These are phyloP conservation scores for Xyrichtys novacula DNA, from an alignment of 2,797 vertebrate species.

Conservation along the genomic window DNA sequence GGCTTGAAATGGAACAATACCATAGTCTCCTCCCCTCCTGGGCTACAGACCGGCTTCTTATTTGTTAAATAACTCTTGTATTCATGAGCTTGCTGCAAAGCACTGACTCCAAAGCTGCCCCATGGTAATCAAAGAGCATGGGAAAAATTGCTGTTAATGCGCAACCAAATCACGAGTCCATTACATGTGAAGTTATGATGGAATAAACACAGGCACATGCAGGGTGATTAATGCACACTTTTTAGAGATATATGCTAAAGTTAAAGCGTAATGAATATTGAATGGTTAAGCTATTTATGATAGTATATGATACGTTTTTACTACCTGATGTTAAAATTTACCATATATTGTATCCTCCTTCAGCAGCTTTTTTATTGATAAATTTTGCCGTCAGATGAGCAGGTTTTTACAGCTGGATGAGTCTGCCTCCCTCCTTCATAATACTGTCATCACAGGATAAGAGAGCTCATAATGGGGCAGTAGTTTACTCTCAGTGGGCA, in stretches of 20 bases:
- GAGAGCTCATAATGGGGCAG: constrained; percentile 63
- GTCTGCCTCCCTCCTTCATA: constrained; percentile 61
- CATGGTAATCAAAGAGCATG: constrained; percentile 61
- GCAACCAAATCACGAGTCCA: constrained; percentile 7
- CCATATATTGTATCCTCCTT: constrained; percentile 10
- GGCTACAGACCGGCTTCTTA: constrained; percentile 64
- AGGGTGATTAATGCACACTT: constrained; percentile 28
- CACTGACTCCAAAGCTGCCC: constrained; percentile 55
- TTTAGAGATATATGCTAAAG: constrained; percentile 16
- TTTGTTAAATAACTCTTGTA: constrained; percentile 78
- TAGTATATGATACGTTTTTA: constrained; percentile 21
- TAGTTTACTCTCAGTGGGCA: constrained; percentile 68
- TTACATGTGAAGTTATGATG: constrained; percentile 16
- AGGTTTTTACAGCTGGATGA: constrained; percentile 33
- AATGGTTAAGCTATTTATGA: constrained; percentile 34
- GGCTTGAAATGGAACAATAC: constrained; percentile 79
- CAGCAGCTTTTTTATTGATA: constrained; percentile 20
- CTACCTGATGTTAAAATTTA: constrained; percentile 33
- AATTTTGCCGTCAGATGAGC: constrained; percentile 39
- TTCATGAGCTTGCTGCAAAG: constrained; percentile 64
- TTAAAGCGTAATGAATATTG: constrained; percentile 39
- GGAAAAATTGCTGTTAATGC: constrained; percentile 68
- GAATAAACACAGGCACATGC: constrained; percentile 35
- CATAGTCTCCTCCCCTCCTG: constrained; percentile 68
- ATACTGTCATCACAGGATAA: constrained; percentile 62